A percentile compares a stretch with the other conserved stretches of the same genome.
Conservation (phyloP, 2,888 invertebrate species). For the Hetaerina titia region DNA sequence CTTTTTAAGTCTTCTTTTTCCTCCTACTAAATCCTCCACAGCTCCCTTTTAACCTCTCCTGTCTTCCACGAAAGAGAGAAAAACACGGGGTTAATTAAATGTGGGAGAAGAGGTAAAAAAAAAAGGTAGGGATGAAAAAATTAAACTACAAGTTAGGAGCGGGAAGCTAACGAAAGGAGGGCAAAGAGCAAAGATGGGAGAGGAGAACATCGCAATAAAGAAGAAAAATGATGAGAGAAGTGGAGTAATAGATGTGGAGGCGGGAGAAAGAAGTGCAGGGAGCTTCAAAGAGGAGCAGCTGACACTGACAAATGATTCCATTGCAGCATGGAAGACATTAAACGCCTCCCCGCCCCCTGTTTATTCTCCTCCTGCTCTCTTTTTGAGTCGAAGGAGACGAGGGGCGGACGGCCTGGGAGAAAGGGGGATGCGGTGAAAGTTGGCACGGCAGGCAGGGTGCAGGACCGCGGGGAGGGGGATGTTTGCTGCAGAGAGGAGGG, state of each 20-base stretch:
- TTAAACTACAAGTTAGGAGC: no score
- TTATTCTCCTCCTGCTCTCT: neutral
- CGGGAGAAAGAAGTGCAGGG: neutral
- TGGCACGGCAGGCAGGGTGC: neutral
- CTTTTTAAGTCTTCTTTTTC: neutral
- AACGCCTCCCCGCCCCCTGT: constrained; percentile 16
- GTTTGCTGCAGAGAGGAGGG: neutral
- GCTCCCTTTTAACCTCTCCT: neutral
- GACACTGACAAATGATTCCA: constrained; percentile 60
- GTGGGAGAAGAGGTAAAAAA: neutral
- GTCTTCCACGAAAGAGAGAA: neutral
- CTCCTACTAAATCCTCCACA: neutral
- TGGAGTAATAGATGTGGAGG: no score
- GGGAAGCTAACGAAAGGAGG: no score
- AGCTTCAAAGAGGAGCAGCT: constrained; percentile 55
- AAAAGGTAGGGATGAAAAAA: neutral
- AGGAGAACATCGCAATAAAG: neutral
- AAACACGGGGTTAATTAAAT: neutral
- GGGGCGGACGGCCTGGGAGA: neutral
- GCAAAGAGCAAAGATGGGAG: neutral
- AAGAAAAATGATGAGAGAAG: no score
- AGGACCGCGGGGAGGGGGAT: neutral
- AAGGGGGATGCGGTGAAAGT: neutral
- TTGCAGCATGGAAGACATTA: constrained; percentile 44
- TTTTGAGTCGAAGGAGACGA: neutral